These are phyloP conservation scores for Drosophila lini DNA, from an alignment of 1,140 invertebrate species.

Conservation along the genomic window DNA sequence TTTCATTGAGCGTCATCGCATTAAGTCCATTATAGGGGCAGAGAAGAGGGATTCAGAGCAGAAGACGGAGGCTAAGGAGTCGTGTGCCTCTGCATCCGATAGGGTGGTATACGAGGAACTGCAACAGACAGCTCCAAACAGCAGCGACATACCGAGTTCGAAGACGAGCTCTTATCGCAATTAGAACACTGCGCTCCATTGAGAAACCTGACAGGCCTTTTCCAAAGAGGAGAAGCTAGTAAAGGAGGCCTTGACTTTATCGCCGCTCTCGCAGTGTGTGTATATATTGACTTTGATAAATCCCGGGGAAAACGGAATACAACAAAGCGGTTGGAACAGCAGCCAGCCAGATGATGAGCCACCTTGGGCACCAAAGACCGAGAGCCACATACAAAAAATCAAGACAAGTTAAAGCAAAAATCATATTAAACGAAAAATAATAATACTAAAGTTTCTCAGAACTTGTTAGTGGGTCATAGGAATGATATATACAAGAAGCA, in stretches of 20 bases:
- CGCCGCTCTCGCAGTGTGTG: constrained; percentile 5
- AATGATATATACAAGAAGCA: neutral
- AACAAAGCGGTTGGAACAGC: constrained; percentile 10
- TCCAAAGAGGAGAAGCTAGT: neutral
- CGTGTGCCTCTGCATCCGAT: neutral
- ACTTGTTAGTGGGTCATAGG: neutral
- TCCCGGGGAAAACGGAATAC: constrained; percentile 28
- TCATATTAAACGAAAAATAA: neutral
- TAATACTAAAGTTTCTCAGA: neutral
- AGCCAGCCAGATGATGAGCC: constrained; percentile 11
- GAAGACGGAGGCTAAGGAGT: neutral
- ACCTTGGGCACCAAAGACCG: neutral
- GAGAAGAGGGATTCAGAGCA: neutral
- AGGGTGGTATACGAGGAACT: neutral
- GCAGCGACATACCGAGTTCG: neutral
- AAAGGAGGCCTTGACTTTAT: constrained; percentile 46
- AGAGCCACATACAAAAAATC: neutral
- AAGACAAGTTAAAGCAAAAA: neutral
- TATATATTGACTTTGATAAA: constrained; percentile 52
- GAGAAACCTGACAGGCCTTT: constrained; percentile 19
- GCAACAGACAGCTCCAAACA: constrained; percentile 6
- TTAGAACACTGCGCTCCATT: constrained; percentile 23
- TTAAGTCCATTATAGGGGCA: neutral
- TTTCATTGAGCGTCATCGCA: constrained; percentile 5
- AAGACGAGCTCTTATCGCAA: neutral